A percentile compares a stretch with the other conserved stretches of the same genome.
phyloP scores from a whole-genome alignment of 2,888 invertebrate genomes.

The Ypsolopha sequella region DNA sequence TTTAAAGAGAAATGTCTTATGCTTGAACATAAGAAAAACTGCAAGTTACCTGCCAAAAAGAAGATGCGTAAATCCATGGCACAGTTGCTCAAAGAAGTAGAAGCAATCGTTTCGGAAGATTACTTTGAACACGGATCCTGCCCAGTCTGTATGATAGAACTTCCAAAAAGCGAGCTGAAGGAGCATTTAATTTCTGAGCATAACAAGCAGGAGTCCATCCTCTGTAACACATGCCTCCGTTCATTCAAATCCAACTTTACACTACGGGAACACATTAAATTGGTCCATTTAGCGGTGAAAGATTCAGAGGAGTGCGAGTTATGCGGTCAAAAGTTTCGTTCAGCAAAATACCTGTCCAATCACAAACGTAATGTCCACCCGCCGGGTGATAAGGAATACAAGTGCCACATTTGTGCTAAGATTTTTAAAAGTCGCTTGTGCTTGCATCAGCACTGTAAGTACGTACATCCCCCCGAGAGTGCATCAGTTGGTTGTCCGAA shows the following conservation, averaged over 20 bases:
- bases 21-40: conserved; percentile 15
- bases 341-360: conserved; percentile 25
- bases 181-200: conserved; percentile 24
- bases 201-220: conserved; percentile 13
- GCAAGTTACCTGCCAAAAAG: conserved; percentile 10
- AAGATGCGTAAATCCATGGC: neutral
- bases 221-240: conserved; percentile 20
- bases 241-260: conserved; percentile 26
- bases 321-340: conserved; percentile 29
- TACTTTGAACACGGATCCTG: conserved; percentile 13
- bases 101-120: conserved; percentile 14
- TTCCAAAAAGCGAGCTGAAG: conserved; percentile 19
- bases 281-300: conserved; percentile 28
- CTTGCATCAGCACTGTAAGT: conserved; percentile 27
- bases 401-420: conserved; percentile 23
- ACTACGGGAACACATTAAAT: conserved; percentile 23
- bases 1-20: conserved; percentile 17
- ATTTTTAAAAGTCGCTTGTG: conserved; percentile 27
- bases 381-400: conserved; percentile 22
- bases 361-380: conserved; percentile 35
- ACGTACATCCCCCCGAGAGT: conserved; percentile 26
- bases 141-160: conserved; percentile 22
- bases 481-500: conserved; percentile 25
- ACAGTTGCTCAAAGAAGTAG: conserved; percentile 6
- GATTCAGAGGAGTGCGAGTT: conserved; percentile 25